Evolutionary conservation across 1,140 invertebrate species (phyloP).

Genomic region (Tyrophagus putrescentiae): DNA sequence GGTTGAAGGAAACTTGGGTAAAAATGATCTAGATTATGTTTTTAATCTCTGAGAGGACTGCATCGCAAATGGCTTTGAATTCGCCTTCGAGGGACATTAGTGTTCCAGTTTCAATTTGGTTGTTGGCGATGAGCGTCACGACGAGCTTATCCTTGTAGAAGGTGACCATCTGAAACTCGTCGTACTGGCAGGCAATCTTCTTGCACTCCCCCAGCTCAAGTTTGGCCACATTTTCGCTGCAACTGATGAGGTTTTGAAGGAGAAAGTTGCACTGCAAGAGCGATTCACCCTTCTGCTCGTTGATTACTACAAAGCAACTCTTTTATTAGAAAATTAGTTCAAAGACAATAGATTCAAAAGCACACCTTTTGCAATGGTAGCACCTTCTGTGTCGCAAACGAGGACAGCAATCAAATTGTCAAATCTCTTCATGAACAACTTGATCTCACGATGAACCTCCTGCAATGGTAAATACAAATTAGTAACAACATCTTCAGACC

Average conservation of each 20-base stretch:
- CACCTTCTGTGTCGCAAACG: constrained; percentile 24
- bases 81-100: constrained; percentile 20
- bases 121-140: constrained; percentile 21
- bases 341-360: background rate
- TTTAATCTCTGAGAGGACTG: constrained; percentile 1
- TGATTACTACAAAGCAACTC: constrained; percentile 3
- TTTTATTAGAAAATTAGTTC: constrained; percentile 3
- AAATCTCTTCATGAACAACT: constrained; percentile 13
- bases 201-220: constrained; percentile 19
- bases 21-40: background rate
- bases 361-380: constrained; percentile 23
- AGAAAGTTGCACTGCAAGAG: constrained; percentile 8
- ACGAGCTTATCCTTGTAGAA: constrained; percentile 22
- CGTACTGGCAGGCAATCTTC: constrained; percentile 20
- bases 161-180: constrained; percentile 22
- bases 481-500: background rate
- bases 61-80: constrained; percentile 20
- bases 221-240: constrained; percentile 22
- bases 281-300: background rate
- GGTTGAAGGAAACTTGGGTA: background rate
- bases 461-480: constrained; percentile 10
- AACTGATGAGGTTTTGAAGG: background rate
- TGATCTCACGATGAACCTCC: constrained; percentile 19
- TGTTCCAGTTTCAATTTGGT: constrained; percentile 18
- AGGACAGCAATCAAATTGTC: constrained; percentile 23